These are phyloP conservation scores for Sternarchorhynchus goeldii DNA, from an alignment of 2,797 vertebrate genomes.

Conservation along the genomic window DNA sequence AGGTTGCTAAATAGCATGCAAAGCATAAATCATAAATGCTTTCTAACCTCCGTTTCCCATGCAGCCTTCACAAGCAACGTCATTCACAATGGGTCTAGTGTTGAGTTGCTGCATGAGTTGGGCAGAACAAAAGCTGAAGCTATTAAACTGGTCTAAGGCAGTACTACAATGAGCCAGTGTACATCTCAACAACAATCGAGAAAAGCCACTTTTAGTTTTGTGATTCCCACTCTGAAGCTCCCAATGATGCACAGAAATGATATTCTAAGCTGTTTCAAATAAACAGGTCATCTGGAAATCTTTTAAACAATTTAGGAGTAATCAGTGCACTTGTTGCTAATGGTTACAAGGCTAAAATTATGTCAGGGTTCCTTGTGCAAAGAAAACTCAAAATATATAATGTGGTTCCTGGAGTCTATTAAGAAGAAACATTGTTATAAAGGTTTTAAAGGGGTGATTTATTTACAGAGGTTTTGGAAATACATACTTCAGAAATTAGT, in stretches of 20 bases:
- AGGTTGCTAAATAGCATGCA: conserved; percentile 11
- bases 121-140: conserved; percentile 41
- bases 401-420: too few species aligned
- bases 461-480: too few species aligned
- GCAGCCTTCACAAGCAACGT: conserved; percentile 35
- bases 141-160: conserved; percentile 25
- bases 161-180: conserved; percentile 28
- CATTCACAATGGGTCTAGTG: conserved; percentile 37
- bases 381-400: too few species aligned
- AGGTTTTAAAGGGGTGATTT: too few species aligned
- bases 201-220: conserved; percentile 29
- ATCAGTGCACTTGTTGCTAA: too few species aligned
- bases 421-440: too few species aligned
- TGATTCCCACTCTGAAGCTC: conserved; percentile 32
- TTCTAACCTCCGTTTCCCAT: conserved; percentile 26
- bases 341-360: too few species aligned
- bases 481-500: too few species aligned
- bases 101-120: conserved; percentile 43
- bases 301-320: too few species aligned
- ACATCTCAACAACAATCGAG: conserved; percentile 27
- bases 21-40: conserved; percentile 11
- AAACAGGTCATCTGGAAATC: too few species aligned
- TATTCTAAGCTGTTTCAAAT: neutral
- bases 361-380: too few species aligned
- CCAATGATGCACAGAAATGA: neutral